Base-by-base conservation (phyloP, 2,888 invertebrate genomes). In the Netelia fuscicornis region DNA sequence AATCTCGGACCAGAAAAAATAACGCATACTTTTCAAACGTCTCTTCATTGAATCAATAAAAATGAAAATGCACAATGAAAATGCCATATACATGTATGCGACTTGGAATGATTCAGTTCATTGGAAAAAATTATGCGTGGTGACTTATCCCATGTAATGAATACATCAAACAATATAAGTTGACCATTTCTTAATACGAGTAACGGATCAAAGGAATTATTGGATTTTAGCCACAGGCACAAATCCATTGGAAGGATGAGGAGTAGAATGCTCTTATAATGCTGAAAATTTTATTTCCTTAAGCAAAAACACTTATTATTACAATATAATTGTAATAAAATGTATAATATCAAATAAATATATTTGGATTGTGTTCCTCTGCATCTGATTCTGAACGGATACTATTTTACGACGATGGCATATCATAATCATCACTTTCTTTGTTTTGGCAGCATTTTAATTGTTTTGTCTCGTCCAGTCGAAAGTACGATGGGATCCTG, bases 261-360 rank as follows among this genome's bases (percentile, higher is more conserved):
- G 13, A 48, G 8, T 13, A 48, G 10, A 48, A 48, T 13, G 8
- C 2, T 48, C 10, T 48, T 48, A 48, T 48, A 48, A 48, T 48
- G 48, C 48, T 48, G 48, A 48, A 48, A 11, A 48, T 13, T 48
- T 48, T 48, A 48, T 48, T 48, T 48, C 48, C 48, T 10, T 48
- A 48, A 13, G 48, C 48, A 48, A 48, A 48, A 48, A 48, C 48
- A 64, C 64, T 37, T 25, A 64, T 64, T 37, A 37, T 64, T 64
- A 64, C 37, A n/a, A 64, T 64, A 64, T 37, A 64, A 17, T 64
- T 64, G 37, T 30, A 37, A 64, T 64, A 79, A 70, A 74, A 62
- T 52, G 64, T 79, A 62, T 64, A 79, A 65, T 85, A 82, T 76
- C 54, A 81, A 82, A 85, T 85, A 85, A 85, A 85, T 85, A 85